phyloP scores from a whole-genome alignment of 2,113 vertebrate genomes.

The Callopanchax toddi region DNA sequence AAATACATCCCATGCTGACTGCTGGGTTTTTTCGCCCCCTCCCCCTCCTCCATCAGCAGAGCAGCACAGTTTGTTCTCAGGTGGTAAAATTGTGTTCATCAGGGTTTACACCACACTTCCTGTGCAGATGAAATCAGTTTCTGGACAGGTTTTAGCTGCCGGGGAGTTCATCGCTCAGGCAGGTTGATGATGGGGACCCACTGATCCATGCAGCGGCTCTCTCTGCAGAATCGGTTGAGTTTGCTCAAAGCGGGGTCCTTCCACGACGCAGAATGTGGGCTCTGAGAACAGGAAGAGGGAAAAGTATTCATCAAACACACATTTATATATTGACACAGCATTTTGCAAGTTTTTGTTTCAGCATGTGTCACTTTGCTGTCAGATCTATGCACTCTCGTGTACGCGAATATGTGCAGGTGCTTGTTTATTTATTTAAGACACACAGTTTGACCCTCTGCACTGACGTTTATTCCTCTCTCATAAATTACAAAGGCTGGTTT shows the following conservation, averaged over 20 bases:
- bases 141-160: constrained; percentile 14
- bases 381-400: too few species aligned
- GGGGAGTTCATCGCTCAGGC: constrained; percentile 88
- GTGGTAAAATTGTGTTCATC: constrained; percentile 60
- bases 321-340: too few species aligned
- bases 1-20: constrained; percentile 43
- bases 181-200: constrained; percentile 97
- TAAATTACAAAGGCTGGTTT: too few species aligned
- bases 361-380: too few species aligned
- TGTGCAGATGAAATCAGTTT: constrained; percentile 58
- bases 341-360: too few species aligned
- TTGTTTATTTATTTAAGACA: too few species aligned
- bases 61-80: constrained; percentile 66
- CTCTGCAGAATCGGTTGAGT: constrained; percentile 93
- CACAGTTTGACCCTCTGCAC: not conserved
- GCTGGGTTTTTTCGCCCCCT: constrained; percentile 31
- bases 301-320: not conserved
- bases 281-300: constrained; percentile 74
- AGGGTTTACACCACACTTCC: constrained; percentile 47
- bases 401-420: too few species aligned
- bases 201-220: constrained; percentile 95
- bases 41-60: constrained; percentile 26
- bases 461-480: too few species aligned
- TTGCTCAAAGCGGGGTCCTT: constrained; percentile 94
- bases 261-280: constrained; percentile 88